These are phyloP conservation scores for Ophioninae sp. DNA, from an alignment of 2,888 invertebrate species.

Conservation along the genomic window DNA sequence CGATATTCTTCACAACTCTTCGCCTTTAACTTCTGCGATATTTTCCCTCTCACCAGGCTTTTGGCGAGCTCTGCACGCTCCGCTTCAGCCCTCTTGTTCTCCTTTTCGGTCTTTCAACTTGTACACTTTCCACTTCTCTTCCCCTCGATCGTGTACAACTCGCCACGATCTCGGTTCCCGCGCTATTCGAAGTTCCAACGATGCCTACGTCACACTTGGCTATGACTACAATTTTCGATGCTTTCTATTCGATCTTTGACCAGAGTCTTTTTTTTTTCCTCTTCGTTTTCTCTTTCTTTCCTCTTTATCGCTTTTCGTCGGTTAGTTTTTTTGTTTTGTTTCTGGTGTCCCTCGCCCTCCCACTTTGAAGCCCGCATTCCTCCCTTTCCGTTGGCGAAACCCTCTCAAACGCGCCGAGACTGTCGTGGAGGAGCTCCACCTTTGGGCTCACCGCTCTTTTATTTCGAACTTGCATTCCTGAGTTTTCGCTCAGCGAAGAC, in stretches of 20 bases:
- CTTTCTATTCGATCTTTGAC: neutral
- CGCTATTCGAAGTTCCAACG: slow-evolving; percentile 37
- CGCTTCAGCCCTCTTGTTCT: slow-evolving; percentile 41
- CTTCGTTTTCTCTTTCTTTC: neutral
- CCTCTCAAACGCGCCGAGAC: slow-evolving; percentile 21
- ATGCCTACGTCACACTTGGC: neutral
- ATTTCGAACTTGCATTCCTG: slow-evolving; percentile 74
- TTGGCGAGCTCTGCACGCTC: slow-evolving; percentile 2
- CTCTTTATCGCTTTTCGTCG: slow-evolving; percentile 19
- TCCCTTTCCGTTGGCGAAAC: neutral
- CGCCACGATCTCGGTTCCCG: slow-evolving; percentile 42
- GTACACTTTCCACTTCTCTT: slow-evolving; percentile 31
- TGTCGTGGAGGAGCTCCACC: slow-evolving; percentile 59
- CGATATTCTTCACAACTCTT: slow-evolving; percentile 37
- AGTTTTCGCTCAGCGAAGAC: slow-evolving; percentile 65
- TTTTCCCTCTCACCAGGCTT: slow-evolving; percentile 14
- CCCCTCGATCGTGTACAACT: slow-evolving; percentile 15
- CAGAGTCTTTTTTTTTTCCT: neutral
- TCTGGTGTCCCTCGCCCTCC: slow-evolving; percentile 25
- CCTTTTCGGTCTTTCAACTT: slow-evolving; percentile 60
- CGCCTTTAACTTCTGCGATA: slow-evolving; percentile 26
- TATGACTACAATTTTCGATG: neutral
- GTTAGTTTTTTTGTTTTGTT: slow-evolving; percentile 14
- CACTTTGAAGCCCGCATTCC: slow-evolving; percentile 18
- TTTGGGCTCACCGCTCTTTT: slow-evolving; percentile 72